phyloP scores from a whole-genome alignment of 2,888 invertebrate species.

The Drosophila pseudotakahashii region DNA sequence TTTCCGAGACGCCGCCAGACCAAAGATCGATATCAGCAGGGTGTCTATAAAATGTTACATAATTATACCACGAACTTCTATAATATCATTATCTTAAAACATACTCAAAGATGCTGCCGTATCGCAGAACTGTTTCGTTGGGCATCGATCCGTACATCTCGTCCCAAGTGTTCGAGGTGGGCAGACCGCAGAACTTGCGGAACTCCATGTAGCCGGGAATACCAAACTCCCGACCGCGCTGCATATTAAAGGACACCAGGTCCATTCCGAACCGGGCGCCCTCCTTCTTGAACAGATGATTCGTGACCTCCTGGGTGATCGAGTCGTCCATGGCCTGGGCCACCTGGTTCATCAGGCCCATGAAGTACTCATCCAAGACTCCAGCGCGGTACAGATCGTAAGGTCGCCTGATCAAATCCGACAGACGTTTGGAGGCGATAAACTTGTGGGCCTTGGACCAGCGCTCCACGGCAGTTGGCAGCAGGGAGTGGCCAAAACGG shows the following conservation, averaged over 20 bases:
- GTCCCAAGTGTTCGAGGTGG: slow-evolving; percentile 90
- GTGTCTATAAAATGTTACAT: slow-evolving; percentile 85
- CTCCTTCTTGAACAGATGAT: slow-evolving; percentile 94
- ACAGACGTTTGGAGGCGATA: slow-evolving; percentile 94
- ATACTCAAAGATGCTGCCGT: slow-evolving; percentile 93
- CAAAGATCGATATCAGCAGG: slow-evolving; percentile 97
- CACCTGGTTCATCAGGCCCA: slow-evolving; percentile 97
- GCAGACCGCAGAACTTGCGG: slow-evolving; percentile 94
- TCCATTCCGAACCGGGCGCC: slow-evolving; percentile 92
- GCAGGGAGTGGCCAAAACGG: slow-evolving; percentile 94
- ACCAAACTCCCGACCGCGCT: slow-evolving; percentile 95
- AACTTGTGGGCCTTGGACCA: slow-evolving; percentile 98
- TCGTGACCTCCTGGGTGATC: slow-evolving; percentile 95
- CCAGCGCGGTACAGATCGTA: slow-evolving; percentile 96
- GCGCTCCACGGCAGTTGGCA: slow-evolving; percentile 95
- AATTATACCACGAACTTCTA: neutral
- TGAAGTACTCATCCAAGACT: slow-evolving; percentile 95
- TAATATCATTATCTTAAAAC: slow-evolving; percentile 70
- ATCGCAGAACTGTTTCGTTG: slow-evolving; percentile 93
- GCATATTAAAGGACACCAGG: slow-evolving; percentile 96
- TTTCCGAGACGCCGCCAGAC: slow-evolving; percentile 97
- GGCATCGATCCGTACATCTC: slow-evolving; percentile 94
- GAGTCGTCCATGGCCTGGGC: slow-evolving; percentile 98
- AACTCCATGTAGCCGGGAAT: slow-evolving; percentile 97
- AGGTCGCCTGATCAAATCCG: slow-evolving; percentile 94